phyloP scores from a whole-genome alignment of 2,113 vertebrate genomes.

The Daboia siamensis region DNA sequence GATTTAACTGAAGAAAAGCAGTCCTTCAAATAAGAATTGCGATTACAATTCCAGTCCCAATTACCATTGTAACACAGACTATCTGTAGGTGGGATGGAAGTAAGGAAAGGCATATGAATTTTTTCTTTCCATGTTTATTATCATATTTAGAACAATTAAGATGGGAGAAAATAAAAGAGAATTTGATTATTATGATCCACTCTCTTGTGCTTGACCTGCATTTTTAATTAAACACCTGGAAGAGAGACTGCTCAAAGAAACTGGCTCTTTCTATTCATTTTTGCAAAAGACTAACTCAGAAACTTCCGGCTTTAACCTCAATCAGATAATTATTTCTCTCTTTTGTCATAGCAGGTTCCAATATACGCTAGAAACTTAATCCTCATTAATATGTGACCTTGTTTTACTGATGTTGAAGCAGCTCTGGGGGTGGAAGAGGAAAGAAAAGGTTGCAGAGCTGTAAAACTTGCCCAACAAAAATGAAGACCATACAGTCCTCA shows the following conservation, averaged over 20 bases:
- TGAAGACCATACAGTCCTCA: background rate
- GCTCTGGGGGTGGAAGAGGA: background rate
- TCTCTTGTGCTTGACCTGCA: background rate
- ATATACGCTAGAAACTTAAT: background rate
- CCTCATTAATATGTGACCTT: background rate
- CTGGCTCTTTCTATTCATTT: background rate
- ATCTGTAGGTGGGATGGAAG: background rate
- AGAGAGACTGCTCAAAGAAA: background rate
- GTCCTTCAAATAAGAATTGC: background rate
- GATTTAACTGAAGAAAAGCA: background rate
- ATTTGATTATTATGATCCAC: background rate
- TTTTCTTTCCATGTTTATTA: background rate
- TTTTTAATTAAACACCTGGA: background rate
- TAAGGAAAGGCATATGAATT: background rate
- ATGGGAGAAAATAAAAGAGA: background rate
- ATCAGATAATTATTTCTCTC: background rate
- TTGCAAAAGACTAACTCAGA: background rate
- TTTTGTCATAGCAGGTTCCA: background rate
- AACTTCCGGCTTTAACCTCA: background rate
- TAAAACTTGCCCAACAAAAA: background rate
- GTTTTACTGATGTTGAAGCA: background rate
- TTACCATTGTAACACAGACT: background rate
- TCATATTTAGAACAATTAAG: background rate
- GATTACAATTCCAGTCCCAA: background rate
- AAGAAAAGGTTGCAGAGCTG: background rate